Evolutionary conservation across 1,140 invertebrate genomes (phyloP).

Genomic region (Ephestia elutella): DNA sequence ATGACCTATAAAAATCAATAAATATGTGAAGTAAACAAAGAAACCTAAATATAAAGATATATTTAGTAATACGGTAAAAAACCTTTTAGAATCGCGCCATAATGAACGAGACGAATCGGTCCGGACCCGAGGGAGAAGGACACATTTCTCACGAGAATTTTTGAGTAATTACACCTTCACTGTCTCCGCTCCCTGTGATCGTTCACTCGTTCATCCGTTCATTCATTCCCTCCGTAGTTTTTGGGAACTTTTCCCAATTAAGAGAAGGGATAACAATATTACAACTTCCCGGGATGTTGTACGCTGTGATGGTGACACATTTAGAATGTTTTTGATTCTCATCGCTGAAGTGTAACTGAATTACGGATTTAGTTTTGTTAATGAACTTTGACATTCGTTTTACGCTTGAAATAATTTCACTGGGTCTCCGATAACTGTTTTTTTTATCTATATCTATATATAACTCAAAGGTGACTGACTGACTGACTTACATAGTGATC

Average conservation of each 20-base stretch:
- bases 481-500: too few relatives aligned
- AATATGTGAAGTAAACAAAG: neutral
- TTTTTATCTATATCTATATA: too few relatives aligned
- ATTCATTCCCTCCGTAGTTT: conserved; percentile 34
- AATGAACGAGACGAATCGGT: conserved; percentile 7
- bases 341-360: too few relatives aligned
- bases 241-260: conserved; percentile 57
- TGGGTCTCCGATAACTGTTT: too few relatives aligned
- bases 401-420: too few relatives aligned
- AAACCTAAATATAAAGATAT: neutral
- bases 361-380: neutral
- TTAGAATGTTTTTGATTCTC: conserved; percentile 31
- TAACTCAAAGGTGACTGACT: too few relatives aligned
- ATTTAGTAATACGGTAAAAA: neutral
- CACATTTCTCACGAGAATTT: conserved; percentile 26
- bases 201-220: conserved; percentile 31
- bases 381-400: neutral
- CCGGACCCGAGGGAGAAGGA: neutral
- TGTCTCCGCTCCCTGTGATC: conserved; percentile 28
- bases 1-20: too few relatives aligned
- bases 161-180: conserved; percentile 35
- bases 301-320: conserved; percentile 42
- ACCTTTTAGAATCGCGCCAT: conserved; percentile 2
- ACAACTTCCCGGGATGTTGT: conserved; percentile 42
- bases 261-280: conserved; percentile 43